phyloP scores from a whole-genome alignment of 37 sponge, comb jelly and placozoan genomes.

The Ianthella basta region DNA sequence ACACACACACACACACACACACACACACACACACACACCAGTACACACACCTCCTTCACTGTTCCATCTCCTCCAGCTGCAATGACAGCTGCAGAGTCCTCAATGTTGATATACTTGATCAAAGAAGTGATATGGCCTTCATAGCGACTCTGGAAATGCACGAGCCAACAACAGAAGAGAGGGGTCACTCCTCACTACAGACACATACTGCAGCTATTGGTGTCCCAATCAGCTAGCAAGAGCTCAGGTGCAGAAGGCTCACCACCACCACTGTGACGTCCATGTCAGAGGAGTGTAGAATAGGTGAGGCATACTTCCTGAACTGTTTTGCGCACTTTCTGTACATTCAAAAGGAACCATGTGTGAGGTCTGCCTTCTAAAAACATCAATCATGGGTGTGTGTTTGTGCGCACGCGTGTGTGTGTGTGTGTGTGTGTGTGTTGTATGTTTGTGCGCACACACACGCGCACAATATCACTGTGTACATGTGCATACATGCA shows the following conservation, averaged over 20 bases:
- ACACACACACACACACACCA: no score
- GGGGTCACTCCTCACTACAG: neutral
- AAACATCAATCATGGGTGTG: neutral
- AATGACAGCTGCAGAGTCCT: slow-evolving; percentile 54
- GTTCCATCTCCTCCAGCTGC: slow-evolving; percentile 88
- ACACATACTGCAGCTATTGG: no score
- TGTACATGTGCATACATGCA: no score
- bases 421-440: no score
- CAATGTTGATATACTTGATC: slow-evolving; percentile 69
- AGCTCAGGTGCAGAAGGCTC: no score
- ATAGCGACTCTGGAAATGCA: slow-evolving; percentile 58
- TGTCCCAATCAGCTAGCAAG: no score
- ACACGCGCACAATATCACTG: no score
- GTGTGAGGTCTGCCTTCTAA: no score
- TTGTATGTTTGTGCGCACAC: no score
- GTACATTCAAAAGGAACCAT: no score
- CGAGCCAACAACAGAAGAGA: neutral
- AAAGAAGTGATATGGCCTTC: slow-evolving; percentile 69
- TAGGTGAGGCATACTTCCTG: slow-evolving; percentile 73
- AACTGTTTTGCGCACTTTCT: slow-evolving; percentile 69
- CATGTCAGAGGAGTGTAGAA: slow-evolving; percentile 65
- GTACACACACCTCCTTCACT: slow-evolving; percentile 57
- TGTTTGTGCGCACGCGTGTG: neutral
- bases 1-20: no score
- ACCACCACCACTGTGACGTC: slow-evolving; percentile 83